Evolutionary conservation across 2,888 invertebrate species (phyloP).

Genomic region (Diogma glabrata): DNA sequence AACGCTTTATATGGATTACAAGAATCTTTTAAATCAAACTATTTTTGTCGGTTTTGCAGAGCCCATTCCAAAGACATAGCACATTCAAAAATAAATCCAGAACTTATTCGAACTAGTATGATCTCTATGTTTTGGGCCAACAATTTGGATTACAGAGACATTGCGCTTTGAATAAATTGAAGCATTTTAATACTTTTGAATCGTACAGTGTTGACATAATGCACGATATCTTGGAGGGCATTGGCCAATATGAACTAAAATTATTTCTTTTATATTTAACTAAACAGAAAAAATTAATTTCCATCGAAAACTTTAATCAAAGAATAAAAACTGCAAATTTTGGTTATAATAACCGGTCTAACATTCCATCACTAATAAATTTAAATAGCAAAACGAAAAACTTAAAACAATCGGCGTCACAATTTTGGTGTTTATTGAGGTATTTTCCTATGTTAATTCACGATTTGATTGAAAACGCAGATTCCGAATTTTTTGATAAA

Average conservation of each 20-base stretch:
- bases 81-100: background rate
- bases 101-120: background rate
- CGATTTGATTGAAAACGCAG: background rate
- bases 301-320: background rate
- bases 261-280: background rate
- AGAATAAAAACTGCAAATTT: background rate
- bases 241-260: background rate
- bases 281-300: background rate
- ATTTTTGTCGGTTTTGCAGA: no score
- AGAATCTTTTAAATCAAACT: background rate
- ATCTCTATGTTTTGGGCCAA: background rate
- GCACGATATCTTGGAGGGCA: background rate
- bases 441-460: slow-evolving; percentile 1
- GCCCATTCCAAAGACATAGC: background rate
- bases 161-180: background rate
- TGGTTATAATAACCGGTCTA: background rate
- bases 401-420: background rate
- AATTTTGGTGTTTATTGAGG: slow-evolving; percentile 2
- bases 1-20: background rate
- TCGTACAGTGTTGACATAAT: background rate
- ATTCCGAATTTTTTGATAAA: background rate
- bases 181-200: background rate
- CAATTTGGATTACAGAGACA: background rate
- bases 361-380: background rate
- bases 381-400: background rate